Conservation (phyloP, 2,113 vertebrate genomes). For the Colinus virginianus region DNA sequence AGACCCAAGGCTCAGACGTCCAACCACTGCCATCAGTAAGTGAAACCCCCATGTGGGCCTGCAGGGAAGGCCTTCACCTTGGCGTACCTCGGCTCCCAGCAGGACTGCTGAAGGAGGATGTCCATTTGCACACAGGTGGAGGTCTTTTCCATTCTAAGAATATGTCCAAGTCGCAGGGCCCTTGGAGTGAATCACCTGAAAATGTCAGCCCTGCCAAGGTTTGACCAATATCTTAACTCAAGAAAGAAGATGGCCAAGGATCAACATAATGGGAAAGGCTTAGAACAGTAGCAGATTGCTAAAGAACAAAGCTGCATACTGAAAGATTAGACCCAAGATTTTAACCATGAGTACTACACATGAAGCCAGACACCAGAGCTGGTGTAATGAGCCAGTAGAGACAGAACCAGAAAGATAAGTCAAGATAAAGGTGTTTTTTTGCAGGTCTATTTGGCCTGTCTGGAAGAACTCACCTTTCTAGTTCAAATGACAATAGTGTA, state of each 20-base stretch:
- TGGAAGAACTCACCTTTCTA: background rate
- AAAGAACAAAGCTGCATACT: background rate
- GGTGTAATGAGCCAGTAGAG: background rate
- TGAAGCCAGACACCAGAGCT: background rate
- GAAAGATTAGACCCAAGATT: background rate
- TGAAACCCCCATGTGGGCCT: accelerated
- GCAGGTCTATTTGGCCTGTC: background rate
- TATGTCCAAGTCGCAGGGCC: background rate
- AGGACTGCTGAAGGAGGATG: background rate
- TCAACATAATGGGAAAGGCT: background rate
- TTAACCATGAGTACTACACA: accelerated
- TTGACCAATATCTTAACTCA: background rate
- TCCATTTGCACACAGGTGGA: accelerated
- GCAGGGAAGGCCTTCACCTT: too few species aligned
- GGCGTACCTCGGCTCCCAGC: background rate
- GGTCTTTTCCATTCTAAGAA: background rate
- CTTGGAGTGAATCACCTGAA: background rate
- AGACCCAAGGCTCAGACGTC: background rate
- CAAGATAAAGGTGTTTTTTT: background rate
- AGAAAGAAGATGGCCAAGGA: background rate
- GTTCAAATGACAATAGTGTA: background rate
- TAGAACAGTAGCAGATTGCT: background rate
- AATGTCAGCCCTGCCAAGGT: background rate
- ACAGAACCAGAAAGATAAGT: background rate
- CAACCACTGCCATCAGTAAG: background rate